Conservation (phyloP, 1,140 invertebrate genomes). For the Marisa cornuarietis region DNA sequence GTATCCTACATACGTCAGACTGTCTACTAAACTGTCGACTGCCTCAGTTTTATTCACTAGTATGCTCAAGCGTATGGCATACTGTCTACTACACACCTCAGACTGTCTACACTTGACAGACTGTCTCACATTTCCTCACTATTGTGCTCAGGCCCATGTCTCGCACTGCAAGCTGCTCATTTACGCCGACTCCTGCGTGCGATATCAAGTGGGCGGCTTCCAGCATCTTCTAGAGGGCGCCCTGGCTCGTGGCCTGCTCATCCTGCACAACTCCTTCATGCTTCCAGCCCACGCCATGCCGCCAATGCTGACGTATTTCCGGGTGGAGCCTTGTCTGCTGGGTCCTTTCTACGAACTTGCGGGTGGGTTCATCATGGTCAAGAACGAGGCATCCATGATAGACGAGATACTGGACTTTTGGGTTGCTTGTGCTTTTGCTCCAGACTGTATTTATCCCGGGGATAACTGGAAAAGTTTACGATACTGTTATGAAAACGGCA, state of each 20-base stretch:
- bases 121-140: no score
- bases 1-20: no score
- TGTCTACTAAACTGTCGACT: no score
- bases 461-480: no score
- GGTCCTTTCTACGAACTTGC: constrained; percentile 10
- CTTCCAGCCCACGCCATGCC: background rate
- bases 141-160: no score
- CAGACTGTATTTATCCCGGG: constrained; percentile 3
- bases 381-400: background rate
- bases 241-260: background rate
- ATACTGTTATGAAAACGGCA: no score
- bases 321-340: constrained; percentile 6
- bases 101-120: no score
- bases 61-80: no score
- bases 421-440: constrained; percentile 16
- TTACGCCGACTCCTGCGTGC: background rate
- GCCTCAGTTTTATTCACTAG: no score
- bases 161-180: no score
- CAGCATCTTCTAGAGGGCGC: background rate
- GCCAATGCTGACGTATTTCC: constrained; percentile 4
- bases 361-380: background rate
- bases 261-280: background rate
- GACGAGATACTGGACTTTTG: background rate
- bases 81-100: no score
- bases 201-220: background rate